Evolutionary conservation across 2,113 vertebrate genomes (phyloP), one percentile per base, ranked within the genome.

Genomic region (Pelusios castaneus): DNA sequence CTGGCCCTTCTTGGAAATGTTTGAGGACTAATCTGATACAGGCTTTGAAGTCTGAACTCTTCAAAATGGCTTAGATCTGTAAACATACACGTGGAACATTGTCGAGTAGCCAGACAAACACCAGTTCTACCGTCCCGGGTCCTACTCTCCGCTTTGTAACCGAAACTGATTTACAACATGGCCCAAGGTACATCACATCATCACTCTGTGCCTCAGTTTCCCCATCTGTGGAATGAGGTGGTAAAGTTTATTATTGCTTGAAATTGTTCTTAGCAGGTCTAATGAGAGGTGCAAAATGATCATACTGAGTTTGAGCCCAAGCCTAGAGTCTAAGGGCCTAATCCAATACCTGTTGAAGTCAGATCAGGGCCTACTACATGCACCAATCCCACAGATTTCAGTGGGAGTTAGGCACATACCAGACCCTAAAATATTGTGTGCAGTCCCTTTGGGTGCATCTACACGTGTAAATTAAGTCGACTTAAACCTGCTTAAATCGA

Each of bases 41-140:
- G 84, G 91, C 93, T 94, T 41, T 89, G 78, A 96, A 96, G 92
- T 93, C 96, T 92, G 78, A 29, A 82, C 82, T 95, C 63, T 92
- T 82, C 85, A 88, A 87, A 78, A 93, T n/a, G 43, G 60, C 55
- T n/a, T 47, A 47, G 47, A 47, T 47, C 90, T 94, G 85, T 89
- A 85, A 92, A 80, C 1, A 1, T 0, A 0, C 45, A 91, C 45
- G 11, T 1, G 1, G 34, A 43, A 16, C 13, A 25, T 67, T 83
- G 58, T 47, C 10, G 25, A 16, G 45, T 47, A 31, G 60, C 54
- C 24, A 80, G 29, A 67, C 34, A 5, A 31, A 25, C 22, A 13
- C 43, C 11, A 12, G 75, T 52, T 52, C 51, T 52, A 47, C 45
- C 45, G 10, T 27, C 73, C 31, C 3, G 13, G 83, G 82, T 76